Percentiles rank a stretch among this genome's conserved stretches.
Evolutionary conservation across 2,888 invertebrate species (phyloP).

Genomic region (Zonitis immaculata): DNA sequence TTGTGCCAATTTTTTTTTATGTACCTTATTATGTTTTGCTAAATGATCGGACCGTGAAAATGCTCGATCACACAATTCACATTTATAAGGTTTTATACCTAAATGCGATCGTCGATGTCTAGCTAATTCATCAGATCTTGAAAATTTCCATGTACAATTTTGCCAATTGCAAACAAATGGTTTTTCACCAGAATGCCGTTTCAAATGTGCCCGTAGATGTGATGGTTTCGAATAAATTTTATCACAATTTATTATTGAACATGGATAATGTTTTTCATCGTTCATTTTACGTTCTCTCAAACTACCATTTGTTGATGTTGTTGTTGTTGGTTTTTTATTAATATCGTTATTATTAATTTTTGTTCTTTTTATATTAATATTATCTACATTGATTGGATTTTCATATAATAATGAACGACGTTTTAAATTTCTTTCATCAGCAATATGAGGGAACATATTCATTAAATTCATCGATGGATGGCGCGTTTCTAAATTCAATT

Average conservation of each 20-base stretch:
- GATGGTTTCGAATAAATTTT: constrained; percentile 88
- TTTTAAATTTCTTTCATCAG: constrained; percentile 43
- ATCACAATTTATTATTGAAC: constrained; percentile 65
- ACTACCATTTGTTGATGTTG: constrained; percentile 22
- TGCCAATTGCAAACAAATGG: constrained; percentile 57
- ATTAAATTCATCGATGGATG: constrained; percentile 29
- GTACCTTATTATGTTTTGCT: constrained; percentile 85
- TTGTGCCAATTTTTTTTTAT: constrained; percentile 58
- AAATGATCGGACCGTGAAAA: constrained; percentile 93
- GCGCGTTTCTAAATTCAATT: constrained; percentile 15
- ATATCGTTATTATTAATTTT: constrained; percentile 20
- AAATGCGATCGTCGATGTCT: constrained; percentile 93
- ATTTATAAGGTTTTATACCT: constrained; percentile 90
- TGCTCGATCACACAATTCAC: constrained; percentile 79
- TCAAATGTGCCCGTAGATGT: constrained; percentile 81
- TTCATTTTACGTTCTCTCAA: constrained; percentile 35
- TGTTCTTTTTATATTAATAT: constrained; percentile 9
- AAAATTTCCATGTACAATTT: constrained; percentile 89
- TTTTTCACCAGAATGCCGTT: constrained; percentile 71
- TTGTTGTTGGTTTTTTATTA: constrained; percentile 20
- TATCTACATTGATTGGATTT: constrained; percentile 31
- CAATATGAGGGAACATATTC: constrained; percentile 44
- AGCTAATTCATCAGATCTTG: constrained; percentile 89
- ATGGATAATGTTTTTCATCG: constrained; percentile 60
- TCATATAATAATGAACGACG: constrained; percentile 46